Evolutionary conservation across 2,113 vertebrate species (phyloP), one percentile per base, ranked within the genome.

Genomic region (Antigone vipio): DNA sequence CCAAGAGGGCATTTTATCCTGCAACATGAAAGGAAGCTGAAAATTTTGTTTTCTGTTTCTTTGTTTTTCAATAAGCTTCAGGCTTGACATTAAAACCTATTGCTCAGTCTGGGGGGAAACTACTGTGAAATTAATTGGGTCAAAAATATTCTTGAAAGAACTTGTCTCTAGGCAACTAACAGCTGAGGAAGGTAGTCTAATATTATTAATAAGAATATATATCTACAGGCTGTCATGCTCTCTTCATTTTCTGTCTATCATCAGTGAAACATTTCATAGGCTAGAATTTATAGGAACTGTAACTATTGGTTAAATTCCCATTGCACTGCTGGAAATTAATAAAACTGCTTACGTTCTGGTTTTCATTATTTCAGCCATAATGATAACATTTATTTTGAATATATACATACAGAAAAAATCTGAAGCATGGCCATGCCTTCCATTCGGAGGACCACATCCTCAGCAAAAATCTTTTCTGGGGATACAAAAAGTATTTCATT

Each of bases 41-140:
- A 73, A 23, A 56, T 49, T 23, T 44, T 40, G 34, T 62, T 87
- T 82, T 77, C 35, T 52, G 5, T 84, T 60, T 91, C 84, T 93
- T 88, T 69, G n/a, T 64, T 94, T 95, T 91, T 81, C 42, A 14
- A 13, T 20, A 83, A 89, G 89, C 91, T 94, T 88, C 69, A 78
- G 75, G 55, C 94, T 88, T 53, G 78, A 79, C 60, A 64, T 71
- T 81, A 89, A 94, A 93, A 74, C 56, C 68, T 42, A 80, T 45
- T 85, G 92, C 85, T 92, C 42, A 71, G 0, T 88, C 68, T 86
- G 45, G 47, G 55, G 64, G 58, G 38, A 79, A 92, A 76, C 71
- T 90, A 77, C 87, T 93, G 68, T 55, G 90, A 94, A 94, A 94
- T 96, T 96, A 96, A 96, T 91, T 96, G 81, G 92, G 92, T 96